Evolutionary conservation across 1,140 invertebrate genomes (phyloP).

Genomic region (Periplaneta americana): DNA sequence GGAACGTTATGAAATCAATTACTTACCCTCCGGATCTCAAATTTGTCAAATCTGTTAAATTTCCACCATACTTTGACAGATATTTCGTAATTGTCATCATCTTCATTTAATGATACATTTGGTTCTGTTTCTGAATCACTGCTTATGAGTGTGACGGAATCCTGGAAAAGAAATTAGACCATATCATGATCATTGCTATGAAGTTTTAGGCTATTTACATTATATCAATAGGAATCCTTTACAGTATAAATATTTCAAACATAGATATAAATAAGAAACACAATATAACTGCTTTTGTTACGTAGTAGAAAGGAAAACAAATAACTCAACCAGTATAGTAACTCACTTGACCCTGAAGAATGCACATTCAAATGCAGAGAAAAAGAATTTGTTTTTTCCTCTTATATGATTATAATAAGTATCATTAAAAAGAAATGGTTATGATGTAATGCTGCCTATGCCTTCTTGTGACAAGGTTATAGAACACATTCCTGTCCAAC

Average conservation of each 20-base stretch:
- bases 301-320: neutral
- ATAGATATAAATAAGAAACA: too few species aligned
- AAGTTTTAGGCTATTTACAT: neutral
- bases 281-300: neutral
- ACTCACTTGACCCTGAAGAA: too few species aligned
- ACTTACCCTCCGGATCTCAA: slow-evolving; percentile 9
- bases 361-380: too few species aligned
- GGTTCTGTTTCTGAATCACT: neutral
- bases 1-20: neutral
- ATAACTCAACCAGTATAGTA: neutral
- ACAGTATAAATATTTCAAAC: neutral
- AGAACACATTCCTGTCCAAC: too few species aligned
- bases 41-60: neutral
- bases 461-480: too few species aligned
- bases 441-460: too few species aligned
- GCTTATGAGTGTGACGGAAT: neutral
- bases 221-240: neutral
- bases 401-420: too few species aligned
- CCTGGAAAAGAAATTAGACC: neutral
- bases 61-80: slow-evolving; percentile 8
- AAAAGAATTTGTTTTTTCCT: too few species aligned
- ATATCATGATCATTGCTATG: neutral
- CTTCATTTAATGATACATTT: neutral
- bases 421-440: too few species aligned
- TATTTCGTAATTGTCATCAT: slow-evolving; percentile 9